Evolutionary conservation across 2,888 invertebrate genomes (phyloP), one percentile per base, ranked within the genome.

Genomic region (Dusona sp.): DNA sequence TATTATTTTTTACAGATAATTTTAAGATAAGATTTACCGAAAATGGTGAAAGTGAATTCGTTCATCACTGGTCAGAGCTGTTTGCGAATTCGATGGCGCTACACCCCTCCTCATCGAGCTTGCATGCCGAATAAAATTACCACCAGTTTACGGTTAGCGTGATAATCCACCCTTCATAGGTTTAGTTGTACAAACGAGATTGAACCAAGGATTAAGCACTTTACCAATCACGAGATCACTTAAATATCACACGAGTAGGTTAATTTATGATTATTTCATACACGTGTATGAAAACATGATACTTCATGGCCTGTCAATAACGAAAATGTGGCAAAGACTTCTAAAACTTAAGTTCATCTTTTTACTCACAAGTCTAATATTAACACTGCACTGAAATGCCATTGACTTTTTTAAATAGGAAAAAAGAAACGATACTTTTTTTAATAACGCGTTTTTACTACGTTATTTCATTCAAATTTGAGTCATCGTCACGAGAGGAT

Each of bases 221-320:
- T 79, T 83, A 85, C 79, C 13, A 68, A 68, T 67, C 79, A 72
- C 45, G 13, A 54, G 64, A 11, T 72, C 83, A 83, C 79, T 70
- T 36, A 38, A 42, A n/a, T 64, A 29, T 29, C 45, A 48, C 65
- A 48, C 19, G 8, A 51, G 19, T 36, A 65, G 9, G 25, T 45
- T 45, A 25, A n/a, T 70, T n/a, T 3, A 61, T 36, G 19, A 48
- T 54, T 25, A 11, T 54, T 74, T 42, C 8, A 45, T 70, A 0
- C 19, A 70, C 70, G 45, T 19, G 7, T 29, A 29, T 29, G 16
- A 3, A 29, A 45, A 48, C 2, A 6, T 16, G 6, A 42, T 68
- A 6, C 22, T 54, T 22, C 54, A 73, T 38, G n/a, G 22, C 36
- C 38, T 7, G 38, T 25, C 36, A 38, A 57, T 57, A 8, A 13